phyloP scores from a whole-genome alignment of 2,113 vertebrate genomes.

The Ptilorrhoa leucosticta region DNA sequence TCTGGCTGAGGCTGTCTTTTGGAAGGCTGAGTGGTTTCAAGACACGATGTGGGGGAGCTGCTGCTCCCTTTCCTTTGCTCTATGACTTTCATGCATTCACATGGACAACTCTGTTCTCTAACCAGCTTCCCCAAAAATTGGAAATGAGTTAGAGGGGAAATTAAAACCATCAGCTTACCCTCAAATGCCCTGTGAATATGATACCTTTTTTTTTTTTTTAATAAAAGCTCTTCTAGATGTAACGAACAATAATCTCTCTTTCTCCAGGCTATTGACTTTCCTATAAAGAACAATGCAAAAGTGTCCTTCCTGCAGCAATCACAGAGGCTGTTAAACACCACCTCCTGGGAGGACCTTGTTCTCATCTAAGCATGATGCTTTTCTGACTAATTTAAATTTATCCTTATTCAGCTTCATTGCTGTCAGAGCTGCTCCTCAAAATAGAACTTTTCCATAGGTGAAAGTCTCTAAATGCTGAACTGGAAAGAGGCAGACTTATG shows the following conservation, averaged over 20 bases:
- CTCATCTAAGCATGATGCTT: background rate
- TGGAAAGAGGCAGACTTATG: background rate
- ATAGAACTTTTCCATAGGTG: background rate
- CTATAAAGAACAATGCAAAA: background rate
- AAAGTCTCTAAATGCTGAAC: background rate
- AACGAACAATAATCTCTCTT: background rate
- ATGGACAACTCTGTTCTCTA: background rate
- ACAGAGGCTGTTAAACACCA: background rate
- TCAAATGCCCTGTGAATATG: background rate
- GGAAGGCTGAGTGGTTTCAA: background rate
- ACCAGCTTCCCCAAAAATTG: background rate
- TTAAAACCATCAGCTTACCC: background rate
- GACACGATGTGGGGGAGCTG: background rate
- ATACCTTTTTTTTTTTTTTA: background rate
- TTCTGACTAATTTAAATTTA: constrained; percentile 16
- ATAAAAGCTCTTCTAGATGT: background rate
- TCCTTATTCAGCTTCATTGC: background rate
- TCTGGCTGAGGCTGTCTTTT: background rate
- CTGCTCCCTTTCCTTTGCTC: background rate
- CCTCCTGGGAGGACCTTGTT: background rate
- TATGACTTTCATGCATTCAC: background rate
- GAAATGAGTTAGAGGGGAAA: background rate
- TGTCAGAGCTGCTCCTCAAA: background rate
- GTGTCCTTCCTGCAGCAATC: background rate
- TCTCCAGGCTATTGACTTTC: constrained; percentile 31